phyloP scores from a whole-genome alignment of 2,113 vertebrate genomes.

The Paralichthys olivaceus region DNA sequence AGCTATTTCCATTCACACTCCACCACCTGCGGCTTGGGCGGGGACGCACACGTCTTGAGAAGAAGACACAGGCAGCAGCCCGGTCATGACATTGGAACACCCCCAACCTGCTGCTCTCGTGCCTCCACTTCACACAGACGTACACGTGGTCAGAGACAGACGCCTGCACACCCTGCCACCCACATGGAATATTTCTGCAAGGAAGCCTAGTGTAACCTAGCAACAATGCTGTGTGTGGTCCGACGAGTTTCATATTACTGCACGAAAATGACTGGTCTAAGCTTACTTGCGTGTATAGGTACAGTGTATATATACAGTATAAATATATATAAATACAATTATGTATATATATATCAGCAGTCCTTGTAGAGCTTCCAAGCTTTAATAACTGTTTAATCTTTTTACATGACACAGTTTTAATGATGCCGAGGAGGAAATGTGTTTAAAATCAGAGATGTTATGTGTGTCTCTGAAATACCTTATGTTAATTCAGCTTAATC shows the following conservation, averaged over 20 bases:
- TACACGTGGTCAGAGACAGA: not conserved
- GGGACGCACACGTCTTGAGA: not conserved
- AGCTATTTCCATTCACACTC: constrained; percentile 6
- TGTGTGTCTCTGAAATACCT: not conserved
- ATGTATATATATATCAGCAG: not conserved
- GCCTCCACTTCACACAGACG: constrained; percentile 19
- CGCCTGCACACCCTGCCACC: constrained; percentile 32
- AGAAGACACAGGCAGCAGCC: not conserved
- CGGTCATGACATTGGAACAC: not conserved
- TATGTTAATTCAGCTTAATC: not conserved
- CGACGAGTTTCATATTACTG: constrained; percentile 7
- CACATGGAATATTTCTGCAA: constrained; percentile 39
- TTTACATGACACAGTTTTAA: constrained; percentile 34
- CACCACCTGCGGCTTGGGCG: constrained; percentile 24
- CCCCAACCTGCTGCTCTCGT: not conserved
- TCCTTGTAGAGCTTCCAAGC: not conserved
- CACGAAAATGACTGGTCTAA: constrained; percentile 26
- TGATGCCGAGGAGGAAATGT: constrained; percentile 21
- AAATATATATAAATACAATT: not conserved
- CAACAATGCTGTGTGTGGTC: constrained; percentile 70
- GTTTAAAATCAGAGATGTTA: constrained; percentile 4
- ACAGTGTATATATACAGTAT: not conserved
- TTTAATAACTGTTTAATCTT: constrained; percentile 28
- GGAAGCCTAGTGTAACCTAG: constrained; percentile 65
- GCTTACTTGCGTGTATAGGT: not conserved